Base-by-base conservation (phyloP, 1,140 invertebrate species). In the Lepidostoma basale region DNA sequence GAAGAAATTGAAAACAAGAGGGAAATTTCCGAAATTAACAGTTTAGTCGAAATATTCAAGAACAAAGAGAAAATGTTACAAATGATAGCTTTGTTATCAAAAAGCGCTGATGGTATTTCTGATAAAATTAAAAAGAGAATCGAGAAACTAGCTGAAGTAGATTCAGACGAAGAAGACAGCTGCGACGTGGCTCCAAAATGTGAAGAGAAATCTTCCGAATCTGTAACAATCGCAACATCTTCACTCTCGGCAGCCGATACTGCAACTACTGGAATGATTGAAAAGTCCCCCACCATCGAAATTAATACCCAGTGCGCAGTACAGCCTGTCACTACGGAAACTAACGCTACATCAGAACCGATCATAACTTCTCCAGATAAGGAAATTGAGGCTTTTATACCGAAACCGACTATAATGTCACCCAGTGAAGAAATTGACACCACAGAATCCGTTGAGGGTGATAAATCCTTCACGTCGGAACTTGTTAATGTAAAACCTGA, bases 81-180 rank as follows among this genome's bases (percentile, higher is more conserved):
- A 68, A 73, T 79, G 30, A 73, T 80, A 64, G 75, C 69, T 44
- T 74, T 77, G 67, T 64, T 59, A 23, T 39, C 36, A 14, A 18
- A 59, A 39, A 10, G 18, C n/a, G 54, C 77, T 56, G 73, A 76
- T 1, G 70, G 52, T 63, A 76, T 78, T 56, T 77, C 77, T 72
- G 76, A 81, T 62, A 80, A 80, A 73, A 76, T 79, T 26, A 83
- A 76, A 68, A 78, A 77, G 45, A 82, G 78, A 63, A 68, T 80
- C 25, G 77, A 80, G 73, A 78, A 77, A 67, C 60, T 79, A 6
- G 76, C 77, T 74, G 76, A 79, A 75, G 76, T 82, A 44, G 78
- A 79, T 3, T 79, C 77, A 2, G 76, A 81, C 45, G 80, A 79
- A 40, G 76, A 79, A 65, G 66, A 68, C 30, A 45, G 2, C 8